Evolutionary conservation across 1,140 invertebrate genomes (phyloP), one percentile per base, ranked within the genome.

Genomic region (Zaprionus inermis): DNA sequence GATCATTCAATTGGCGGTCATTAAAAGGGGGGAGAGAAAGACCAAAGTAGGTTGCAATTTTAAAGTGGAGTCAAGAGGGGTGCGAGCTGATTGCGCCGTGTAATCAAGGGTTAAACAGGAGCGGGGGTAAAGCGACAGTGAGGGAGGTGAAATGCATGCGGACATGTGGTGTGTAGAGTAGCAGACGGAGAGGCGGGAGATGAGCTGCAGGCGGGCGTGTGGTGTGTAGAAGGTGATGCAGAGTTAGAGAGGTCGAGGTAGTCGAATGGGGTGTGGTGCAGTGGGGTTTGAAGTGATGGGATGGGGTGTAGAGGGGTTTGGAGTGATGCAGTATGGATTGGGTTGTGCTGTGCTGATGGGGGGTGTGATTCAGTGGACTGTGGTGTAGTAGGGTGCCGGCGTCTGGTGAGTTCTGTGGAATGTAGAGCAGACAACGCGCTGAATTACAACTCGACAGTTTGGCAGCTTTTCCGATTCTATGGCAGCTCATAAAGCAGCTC

Each of bases 401-500:
- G 24, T 5, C 24, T 28, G 56, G 16, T 22, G 18, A 12, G 7
- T 55, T 44, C 52, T 16, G 22, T 9, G 5, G 24, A 61, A 30
- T 83, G 32, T 54, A 52, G 30, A 56, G 36, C 67, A 64, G 54
- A 70, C 52, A 67, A 46, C 44, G 34, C 38, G 38, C 46, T 68
- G 70, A 56, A 65, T 46, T 46, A 58, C 46, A 46, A 52, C 59
- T 54, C 7, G 49, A 24, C 70, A 66, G 28, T 64, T 64, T 64
- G 44, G 28, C n/a, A 18, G 55, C 30, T 67, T 38, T 67, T 67
- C 46, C 44, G 34, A 65, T 71, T 49, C 34, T 51, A 78, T 78
- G 64, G 69, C 84, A 83, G 76, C 56, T 76, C 60, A 70, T 89
- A 88, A 89, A 89, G 67, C 46, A 75, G 73, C 57, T 72, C 49